A percentile compares a stretch with the other conserved stretches of the same genome.
phyloP scores from a whole-genome alignment of 2,888 invertebrate genomes.

The Zygogramma bicolorata region DNA sequence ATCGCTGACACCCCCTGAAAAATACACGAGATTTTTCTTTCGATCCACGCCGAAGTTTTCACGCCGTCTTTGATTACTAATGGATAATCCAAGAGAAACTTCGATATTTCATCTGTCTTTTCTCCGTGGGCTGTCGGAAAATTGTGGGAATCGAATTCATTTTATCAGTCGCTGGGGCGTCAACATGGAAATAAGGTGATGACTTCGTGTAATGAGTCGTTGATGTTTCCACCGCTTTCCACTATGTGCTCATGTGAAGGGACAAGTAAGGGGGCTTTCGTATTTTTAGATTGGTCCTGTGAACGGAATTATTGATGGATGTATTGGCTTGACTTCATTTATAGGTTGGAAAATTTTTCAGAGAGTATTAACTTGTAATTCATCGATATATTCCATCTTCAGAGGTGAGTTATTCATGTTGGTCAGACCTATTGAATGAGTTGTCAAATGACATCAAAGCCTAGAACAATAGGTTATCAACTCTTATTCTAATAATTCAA shows the following conservation, averaged over 20 bases:
- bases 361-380: no score
- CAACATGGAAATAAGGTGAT: not conserved
- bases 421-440: no score
- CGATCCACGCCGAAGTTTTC: not conserved
- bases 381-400: no score
- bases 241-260: not conserved
- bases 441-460: no score
- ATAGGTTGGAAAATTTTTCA: no score
- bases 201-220: conserved; percentile 1
- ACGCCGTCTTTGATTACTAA: not conserved
- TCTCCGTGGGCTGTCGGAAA: not conserved
- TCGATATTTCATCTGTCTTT: not conserved
- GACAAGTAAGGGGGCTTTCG: not conserved
- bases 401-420: no score
- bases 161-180: not conserved
- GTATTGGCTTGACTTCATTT: no score
- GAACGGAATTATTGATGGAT: no score
- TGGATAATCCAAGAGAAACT: not conserved
- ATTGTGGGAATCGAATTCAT: not conserved
- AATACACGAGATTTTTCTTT: not conserved
- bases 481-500: no score
- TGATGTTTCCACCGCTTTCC: not conserved
- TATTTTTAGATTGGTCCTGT: not conserved
- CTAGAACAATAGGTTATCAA: no score
- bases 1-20: no score